A percentile compares a stretch with the other conserved stretches of the same genome.
Conservation (phyloP, 2,888 invertebrate species). For the Antheraea yamamai region DNA sequence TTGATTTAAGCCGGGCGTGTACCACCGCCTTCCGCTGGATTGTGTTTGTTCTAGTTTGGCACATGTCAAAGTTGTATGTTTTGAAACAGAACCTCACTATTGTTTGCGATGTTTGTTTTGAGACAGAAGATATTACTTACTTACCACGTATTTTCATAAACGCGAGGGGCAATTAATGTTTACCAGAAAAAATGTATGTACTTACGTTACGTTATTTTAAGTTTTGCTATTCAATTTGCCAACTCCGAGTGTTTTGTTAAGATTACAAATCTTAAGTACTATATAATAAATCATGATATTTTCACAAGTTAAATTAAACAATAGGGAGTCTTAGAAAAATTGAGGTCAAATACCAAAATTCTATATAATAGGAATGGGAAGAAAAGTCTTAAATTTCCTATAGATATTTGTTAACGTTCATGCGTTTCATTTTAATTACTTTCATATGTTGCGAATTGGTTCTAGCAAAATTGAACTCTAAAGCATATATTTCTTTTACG, state of each 20-base stretch:
- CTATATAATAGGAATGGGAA: not conserved
- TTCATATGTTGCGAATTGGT: not conserved
- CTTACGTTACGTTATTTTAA: not conserved
- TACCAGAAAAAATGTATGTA: conserved; percentile 1
- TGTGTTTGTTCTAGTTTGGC: conserved; percentile 81
- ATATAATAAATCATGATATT: not conserved
- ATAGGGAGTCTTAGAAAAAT: not conserved
- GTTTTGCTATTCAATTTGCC: not conserved
- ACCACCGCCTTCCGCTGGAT: conserved; percentile 76
- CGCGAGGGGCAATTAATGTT: not conserved
- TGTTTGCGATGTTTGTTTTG: conserved; percentile 72
- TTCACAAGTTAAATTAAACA: not conserved
- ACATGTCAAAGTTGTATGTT: conserved; percentile 81
- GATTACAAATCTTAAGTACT: no score
- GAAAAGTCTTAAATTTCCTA: not conserved
- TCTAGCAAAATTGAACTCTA: not conserved
- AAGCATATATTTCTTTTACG: not conserved
- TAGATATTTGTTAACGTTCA: not conserved
- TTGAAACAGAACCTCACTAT: conserved; percentile 72
- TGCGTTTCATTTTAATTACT: not conserved
- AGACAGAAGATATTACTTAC: conserved; percentile 63
- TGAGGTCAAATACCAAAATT: not conserved
- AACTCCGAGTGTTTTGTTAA: not conserved
- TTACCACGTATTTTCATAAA: conserved; percentile 20
- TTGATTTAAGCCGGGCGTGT: conserved; percentile 81